Percentiles rank a stretch among this genome's conserved stretches.
Evolutionary conservation across 2,113 vertebrate genomes (phyloP).

Genomic region (Origma solitaria): DNA sequence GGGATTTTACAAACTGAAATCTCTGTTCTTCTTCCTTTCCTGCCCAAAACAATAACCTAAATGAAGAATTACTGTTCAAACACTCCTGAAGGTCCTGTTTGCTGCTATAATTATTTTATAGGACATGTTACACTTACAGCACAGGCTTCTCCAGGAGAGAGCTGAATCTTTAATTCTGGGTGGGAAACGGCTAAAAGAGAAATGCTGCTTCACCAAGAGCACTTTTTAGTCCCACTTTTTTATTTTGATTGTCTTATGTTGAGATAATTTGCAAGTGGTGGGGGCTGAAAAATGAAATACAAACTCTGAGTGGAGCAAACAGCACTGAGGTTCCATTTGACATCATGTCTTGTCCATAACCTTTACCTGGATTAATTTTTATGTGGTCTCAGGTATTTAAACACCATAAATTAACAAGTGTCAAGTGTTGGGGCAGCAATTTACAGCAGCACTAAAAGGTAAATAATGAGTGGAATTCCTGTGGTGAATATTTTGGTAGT

Average conservation of each 20-base stretch:
- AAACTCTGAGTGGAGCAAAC: background rate
- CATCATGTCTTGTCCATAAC: accelerated
- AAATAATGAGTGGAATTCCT: background rate
- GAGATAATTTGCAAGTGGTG: background rate
- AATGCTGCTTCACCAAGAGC: background rate
- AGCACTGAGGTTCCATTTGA: background rate
- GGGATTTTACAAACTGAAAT: background rate
- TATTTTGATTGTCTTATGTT: background rate
- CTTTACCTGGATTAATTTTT: background rate
- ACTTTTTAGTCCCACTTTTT: background rate
- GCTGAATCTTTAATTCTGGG: background rate
- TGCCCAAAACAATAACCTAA: background rate
- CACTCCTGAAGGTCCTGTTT: background rate
- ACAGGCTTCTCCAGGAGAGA: background rate
- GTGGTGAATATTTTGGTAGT: background rate
- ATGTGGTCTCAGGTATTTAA: background rate
- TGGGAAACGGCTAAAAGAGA: background rate
- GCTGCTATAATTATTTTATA: background rate
- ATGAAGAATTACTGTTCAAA: background rate
- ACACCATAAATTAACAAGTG: background rate
- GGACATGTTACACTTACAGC: background rate
- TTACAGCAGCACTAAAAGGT: background rate
- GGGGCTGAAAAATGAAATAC: background rate
- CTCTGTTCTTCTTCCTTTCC: background rate
- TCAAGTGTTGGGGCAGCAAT: background rate